Evolutionary conservation across 2,113 vertebrate species (phyloP).

Genomic region (Oceanodroma tethys): DNA sequence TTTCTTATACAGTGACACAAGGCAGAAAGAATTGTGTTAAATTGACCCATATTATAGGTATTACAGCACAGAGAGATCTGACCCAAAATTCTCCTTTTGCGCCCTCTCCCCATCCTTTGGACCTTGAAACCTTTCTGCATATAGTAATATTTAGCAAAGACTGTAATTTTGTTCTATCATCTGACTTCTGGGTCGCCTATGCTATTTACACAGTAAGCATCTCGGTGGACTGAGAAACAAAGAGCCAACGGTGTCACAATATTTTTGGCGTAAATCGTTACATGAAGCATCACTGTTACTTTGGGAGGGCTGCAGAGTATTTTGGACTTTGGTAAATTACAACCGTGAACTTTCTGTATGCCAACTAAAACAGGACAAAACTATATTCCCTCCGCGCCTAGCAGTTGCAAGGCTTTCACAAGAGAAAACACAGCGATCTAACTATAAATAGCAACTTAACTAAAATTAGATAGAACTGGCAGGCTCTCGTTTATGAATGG

Average conservation of each 20-base stretch:
- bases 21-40: not conserved
- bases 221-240: not conserved
- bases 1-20: not conserved
- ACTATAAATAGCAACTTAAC: constrained; percentile 54
- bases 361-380: constrained; percentile 39
- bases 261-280: not conserved
- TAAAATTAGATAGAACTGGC: constrained; percentile 61
- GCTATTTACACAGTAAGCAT: not conserved
- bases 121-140: not conserved
- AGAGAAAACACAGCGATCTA: not conserved
- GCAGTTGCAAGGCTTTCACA: not conserved
- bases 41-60: not conserved
- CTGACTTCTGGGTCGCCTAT: not conserved
- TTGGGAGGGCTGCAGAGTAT: not conserved
- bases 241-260: not conserved
- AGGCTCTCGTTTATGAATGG: constrained; percentile 37
- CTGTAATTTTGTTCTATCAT: not conserved
- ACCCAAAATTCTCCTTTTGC: not conserved
- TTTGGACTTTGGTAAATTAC: not conserved
- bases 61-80: not conserved
- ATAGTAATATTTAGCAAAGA: not conserved
- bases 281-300: not conserved
- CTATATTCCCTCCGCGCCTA: not conserved
- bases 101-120: not conserved
- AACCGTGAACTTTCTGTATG: not conserved